Percentiles rank a stretch among this genome's conserved stretches.
Evolutionary conservation across 2,888 invertebrate species (phyloP).

Genomic region (Ashinkailepas kermadecensis): DNA sequence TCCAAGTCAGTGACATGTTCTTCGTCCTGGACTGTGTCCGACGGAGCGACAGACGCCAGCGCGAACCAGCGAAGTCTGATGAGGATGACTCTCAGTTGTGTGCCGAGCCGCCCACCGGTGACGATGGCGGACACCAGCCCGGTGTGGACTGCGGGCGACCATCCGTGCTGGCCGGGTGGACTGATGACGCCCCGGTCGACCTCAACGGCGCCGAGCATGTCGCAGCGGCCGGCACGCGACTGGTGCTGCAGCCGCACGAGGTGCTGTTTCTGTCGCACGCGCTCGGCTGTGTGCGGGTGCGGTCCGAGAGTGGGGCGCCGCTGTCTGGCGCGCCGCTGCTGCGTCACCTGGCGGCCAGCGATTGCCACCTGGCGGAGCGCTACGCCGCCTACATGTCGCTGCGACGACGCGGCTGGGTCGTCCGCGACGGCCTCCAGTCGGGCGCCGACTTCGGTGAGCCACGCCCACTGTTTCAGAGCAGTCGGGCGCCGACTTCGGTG

Average conservation of each 20-base stretch:
- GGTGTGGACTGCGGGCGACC: not conserved
- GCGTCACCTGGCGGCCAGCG: not conserved
- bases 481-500: no score
- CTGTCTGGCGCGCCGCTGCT: no score
- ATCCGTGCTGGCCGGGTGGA: not conserved
- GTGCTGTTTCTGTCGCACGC: slow-evolving; percentile 15
- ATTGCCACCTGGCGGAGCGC: slow-evolving; percentile 1
- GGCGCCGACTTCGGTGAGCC: slow-evolving; percentile 14
- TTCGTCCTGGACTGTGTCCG: not conserved
- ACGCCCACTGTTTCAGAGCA: no score
- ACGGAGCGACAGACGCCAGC: not conserved
- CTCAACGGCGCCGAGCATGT: not conserved
- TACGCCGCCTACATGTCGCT: slow-evolving; percentile 15
- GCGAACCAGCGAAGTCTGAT: not conserved
- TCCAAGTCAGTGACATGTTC: not conserved
- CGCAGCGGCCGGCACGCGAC: not conserved
- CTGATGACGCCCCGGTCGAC: not conserved
- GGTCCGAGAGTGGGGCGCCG: not conserved
- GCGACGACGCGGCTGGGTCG: slow-evolving; percentile 18
- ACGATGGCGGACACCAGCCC: no score
- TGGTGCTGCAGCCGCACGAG: slow-evolving; percentile 17
- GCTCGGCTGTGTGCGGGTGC: slow-evolving; percentile 1
- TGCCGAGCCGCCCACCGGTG: no score
- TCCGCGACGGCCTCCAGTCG: not conserved
- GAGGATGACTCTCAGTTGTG: not conserved